Evolutionary conservation across 2,113 vertebrate genomes (phyloP).

Genomic region (Vidua chalybeata): DNA sequence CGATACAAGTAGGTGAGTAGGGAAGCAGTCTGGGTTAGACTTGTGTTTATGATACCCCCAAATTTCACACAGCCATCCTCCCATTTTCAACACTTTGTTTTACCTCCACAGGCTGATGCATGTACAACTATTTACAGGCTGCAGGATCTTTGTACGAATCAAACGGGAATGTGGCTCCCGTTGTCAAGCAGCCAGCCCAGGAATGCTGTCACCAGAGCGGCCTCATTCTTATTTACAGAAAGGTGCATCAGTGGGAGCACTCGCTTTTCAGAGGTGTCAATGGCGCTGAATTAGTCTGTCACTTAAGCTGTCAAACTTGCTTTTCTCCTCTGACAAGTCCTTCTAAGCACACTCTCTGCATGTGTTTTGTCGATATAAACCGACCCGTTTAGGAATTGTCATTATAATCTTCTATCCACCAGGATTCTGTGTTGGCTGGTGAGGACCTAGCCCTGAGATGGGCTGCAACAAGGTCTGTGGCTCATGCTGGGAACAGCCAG

Average conservation of each 20-base stretch:
- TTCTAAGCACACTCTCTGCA: not conserved
- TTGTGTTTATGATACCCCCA: not conserved
- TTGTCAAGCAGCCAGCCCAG: not conserved
- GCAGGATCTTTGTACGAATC: not conserved
- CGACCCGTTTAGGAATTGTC: not conserved
- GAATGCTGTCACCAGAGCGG: not conserved
- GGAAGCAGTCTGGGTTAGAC: not conserved
- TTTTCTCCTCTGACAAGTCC: not conserved
- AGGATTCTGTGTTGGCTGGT: not conserved
- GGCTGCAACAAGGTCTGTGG: not conserved
- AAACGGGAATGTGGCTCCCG: not conserved
- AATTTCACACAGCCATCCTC: not conserved
- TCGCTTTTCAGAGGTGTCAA: not conserved
- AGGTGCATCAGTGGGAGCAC: not conserved
- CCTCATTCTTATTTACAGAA: not conserved
- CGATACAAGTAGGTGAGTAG: not conserved
- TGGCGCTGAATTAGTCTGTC: not conserved
- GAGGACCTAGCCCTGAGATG: not conserved
- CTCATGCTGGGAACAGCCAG: not conserved
- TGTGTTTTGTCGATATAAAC: not conserved
- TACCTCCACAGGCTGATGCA: not conserved
- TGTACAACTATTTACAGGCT: not conserved
- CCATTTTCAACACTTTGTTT: not conserved
- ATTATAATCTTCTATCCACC: not conserved
- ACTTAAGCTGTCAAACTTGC: not conserved